These are phyloP conservation scores for Magallana ariakensis DNA, from an alignment of 1,140 invertebrate species.

Conservation along the genomic window DNA sequence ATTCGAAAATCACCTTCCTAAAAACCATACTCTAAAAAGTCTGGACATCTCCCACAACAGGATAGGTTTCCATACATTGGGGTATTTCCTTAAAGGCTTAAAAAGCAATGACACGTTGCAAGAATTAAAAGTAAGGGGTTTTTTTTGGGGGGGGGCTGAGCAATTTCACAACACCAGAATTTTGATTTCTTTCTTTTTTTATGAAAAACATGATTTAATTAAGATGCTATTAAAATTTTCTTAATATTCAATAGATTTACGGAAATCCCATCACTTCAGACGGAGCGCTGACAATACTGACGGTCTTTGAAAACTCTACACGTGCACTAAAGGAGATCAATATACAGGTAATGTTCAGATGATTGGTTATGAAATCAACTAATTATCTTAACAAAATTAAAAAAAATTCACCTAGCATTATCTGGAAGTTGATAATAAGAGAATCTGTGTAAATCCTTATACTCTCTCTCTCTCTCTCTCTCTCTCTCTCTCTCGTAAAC, in stretches of 20 bases:
- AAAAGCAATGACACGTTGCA: constrained; percentile 61
- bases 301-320: constrained; percentile 44
- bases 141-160: not conserved
- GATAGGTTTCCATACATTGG: constrained; percentile 55
- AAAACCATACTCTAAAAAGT: constrained; percentile 69
- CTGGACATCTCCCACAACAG: constrained; percentile 71
- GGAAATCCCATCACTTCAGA: constrained; percentile 65
- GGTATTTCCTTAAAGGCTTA: constrained; percentile 63
- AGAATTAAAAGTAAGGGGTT: constrained; percentile 63
- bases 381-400: too few relatives aligned
- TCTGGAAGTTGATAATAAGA: too few relatives aligned
- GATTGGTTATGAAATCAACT: too few relatives aligned
- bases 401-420: too few relatives aligned
- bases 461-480: too few relatives aligned
- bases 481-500: too few relatives aligned
- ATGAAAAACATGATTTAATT: not conserved
- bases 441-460: too few relatives aligned
- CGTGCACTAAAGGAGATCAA: constrained; percentile 47
- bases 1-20: constrained; percentile 64
- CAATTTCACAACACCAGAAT: not conserved
- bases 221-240: not conserved
- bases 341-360: constrained; percentile 50
- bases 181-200: not conserved
- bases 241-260: constrained; percentile 53
- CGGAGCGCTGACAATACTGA: constrained; percentile 57